Conservation (phyloP, 2,797 vertebrate genomes). For the Etheostoma nigrum region DNA sequence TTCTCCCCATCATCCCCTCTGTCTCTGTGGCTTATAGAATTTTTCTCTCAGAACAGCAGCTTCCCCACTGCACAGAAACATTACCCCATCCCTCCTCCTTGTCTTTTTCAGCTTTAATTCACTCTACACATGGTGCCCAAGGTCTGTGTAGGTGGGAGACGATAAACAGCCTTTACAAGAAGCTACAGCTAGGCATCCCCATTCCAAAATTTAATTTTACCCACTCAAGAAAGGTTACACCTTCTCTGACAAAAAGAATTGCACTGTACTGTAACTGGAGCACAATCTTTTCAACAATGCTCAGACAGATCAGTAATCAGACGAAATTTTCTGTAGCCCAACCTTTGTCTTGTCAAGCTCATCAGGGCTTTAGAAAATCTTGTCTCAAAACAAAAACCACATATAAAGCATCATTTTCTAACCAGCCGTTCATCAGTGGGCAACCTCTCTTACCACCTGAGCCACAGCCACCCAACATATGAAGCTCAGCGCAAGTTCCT, state of each 20-base stretch:
- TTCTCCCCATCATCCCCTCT: constrained; percentile 50
- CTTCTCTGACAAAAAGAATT: not conserved
- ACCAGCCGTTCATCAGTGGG: too few relatives aligned
- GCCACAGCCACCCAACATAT: too few relatives aligned
- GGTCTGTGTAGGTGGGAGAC: constrained; percentile 11
- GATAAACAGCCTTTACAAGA: not conserved
- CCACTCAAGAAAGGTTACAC: not conserved
- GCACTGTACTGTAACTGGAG: not conserved
- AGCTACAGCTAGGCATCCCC: constrained; percentile 11
- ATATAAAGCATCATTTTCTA: too few relatives aligned
- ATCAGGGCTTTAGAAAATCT: too few relatives aligned
- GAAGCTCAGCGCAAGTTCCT: too few relatives aligned
- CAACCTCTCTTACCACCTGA: too few relatives aligned
- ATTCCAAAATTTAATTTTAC: not conserved
- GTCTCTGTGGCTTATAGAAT: constrained; percentile 56
- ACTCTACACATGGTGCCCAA: constrained; percentile 6
- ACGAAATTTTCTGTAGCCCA: not conserved
- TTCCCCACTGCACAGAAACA: constrained; percentile 13
- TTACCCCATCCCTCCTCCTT: not conserved
- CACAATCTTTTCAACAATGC: not conserved
- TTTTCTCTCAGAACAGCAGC: constrained; percentile 51
- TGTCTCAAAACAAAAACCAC: too few relatives aligned
- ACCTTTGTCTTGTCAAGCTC: not conserved
- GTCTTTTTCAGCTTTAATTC: constrained; percentile 22
- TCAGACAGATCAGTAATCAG: not conserved